These are phyloP conservation scores for Apeltes quadracus DNA, from an alignment of 2,113 vertebrate species.

Conservation along the genomic window DNA sequence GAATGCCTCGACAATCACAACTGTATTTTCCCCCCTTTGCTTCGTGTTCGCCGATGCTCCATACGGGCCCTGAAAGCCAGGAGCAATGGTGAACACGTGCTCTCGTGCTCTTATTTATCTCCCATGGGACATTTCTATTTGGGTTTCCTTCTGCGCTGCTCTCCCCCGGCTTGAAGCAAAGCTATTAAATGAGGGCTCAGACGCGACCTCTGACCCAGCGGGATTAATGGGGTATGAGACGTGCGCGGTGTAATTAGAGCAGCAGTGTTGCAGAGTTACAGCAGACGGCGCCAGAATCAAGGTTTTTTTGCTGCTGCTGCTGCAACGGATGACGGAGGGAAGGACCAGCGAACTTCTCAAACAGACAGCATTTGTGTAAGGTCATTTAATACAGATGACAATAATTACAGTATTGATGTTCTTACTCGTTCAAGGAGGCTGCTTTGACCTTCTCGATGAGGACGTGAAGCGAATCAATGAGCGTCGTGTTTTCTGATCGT, in stretches of 20 bases:
- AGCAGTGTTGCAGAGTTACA: not conserved
- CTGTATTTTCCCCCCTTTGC: not conserved
- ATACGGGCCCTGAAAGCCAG: not conserved
- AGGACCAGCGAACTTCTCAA: not conserved
- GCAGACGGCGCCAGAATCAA: not conserved
- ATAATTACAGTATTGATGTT: not conserved
- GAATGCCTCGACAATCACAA: not conserved
- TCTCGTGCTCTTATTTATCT: not conserved
- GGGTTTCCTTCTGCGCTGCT: not conserved
- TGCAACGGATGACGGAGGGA: not conserved
- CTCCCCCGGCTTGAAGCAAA: not conserved
- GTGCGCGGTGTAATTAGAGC: not conserved
- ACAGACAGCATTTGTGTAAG: not conserved
- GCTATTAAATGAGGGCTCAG: not conserved
- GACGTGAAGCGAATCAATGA: not conserved
- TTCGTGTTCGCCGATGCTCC: not conserved
- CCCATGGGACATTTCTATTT: not conserved
- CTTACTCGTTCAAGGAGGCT: not conserved
- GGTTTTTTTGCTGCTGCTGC: not conserved
- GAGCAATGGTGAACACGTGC: not conserved
- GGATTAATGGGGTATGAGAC: not conserved
- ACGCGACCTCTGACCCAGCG: not conserved
- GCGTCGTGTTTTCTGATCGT: not conserved
- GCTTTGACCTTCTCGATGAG: not conserved
- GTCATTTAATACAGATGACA: not conserved